Evolutionary conservation across 1,140 invertebrate genomes (phyloP), one percentile per base, ranked within the genome.

Genomic region (Heliothis virescens): DNA sequence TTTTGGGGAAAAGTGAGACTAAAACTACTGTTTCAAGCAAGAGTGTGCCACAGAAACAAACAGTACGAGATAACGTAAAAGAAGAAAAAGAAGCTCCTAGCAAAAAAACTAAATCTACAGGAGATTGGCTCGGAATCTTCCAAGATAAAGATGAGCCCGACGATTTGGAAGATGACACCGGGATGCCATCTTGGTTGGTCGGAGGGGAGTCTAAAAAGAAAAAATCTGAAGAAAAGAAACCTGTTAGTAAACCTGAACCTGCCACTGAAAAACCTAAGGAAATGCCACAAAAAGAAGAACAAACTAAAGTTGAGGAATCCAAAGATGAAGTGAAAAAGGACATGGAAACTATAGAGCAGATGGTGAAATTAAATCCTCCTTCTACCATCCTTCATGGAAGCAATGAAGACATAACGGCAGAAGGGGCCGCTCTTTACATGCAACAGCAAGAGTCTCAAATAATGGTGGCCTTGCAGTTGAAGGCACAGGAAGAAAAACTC

Each of bases 381-480:
- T 15, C 79, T 10, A 82, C 9, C 21, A 18, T 84, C 5, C 18
- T 84, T 1, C 80, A 83, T 11, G 76, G 62, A 10, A 85, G 73
- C 69, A 89, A 89, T 81, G 89, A 94, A 80, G 90, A 94, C 75
- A 82, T 94, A 21, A 89, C 92, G 15, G 81, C 90, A 76, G 89
- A 95, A 82, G 90, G 95, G n/a, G 91, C 94, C 41, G 86, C 94
- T 7, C 78, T 95, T 18, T 95, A 90, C 80, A 86, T 95, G 67
- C 93, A 95, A 59, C 94, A 95, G 82, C 94, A 95, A 69, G 94
- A 95, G 76, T 92, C 95, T 1, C 94, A 95, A 71, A 77, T 95
- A 59, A 92, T 95, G 93, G 89, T 95, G 41, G 95, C 95, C 13
- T 71, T 95, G 67, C 95, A 95, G 77, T 83, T 95, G 26, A 95